Conservation (phyloP, 2,113 vertebrate genomes). For the Leptosomus discolor region DNA sequence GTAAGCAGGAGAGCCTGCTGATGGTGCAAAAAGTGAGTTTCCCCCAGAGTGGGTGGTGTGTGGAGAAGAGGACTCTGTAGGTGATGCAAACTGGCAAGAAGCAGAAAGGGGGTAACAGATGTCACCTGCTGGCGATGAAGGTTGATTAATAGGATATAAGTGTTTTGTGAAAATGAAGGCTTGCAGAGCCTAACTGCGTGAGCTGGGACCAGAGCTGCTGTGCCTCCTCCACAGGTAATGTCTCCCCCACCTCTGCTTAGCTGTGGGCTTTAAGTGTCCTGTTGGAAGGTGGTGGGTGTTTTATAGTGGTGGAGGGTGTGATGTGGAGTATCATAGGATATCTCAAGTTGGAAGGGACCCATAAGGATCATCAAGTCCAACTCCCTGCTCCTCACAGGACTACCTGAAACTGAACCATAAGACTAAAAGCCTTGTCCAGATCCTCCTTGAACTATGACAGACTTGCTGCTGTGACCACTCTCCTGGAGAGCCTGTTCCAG, state of each 20-base stretch:
- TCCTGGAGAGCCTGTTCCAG: not conserved
- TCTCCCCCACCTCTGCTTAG: not conserved
- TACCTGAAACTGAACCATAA: not conserved
- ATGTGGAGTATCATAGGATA: not conserved
- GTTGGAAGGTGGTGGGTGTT: not conserved
- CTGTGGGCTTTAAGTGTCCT: not conserved
- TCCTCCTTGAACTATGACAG: not conserved
- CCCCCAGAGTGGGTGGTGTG: accelerated
- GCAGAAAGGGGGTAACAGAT: not conserved
- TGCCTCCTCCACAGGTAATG: not conserved
- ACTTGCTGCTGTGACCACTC: not conserved
- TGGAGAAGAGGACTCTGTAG: not conserved
- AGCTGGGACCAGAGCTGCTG: not conserved
- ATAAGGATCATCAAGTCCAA: not conserved
- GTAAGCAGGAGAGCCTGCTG: not conserved
- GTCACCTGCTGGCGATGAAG: not conserved
- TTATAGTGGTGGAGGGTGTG: not conserved
- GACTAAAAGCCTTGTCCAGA: not conserved
- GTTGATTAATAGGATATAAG: not conserved
- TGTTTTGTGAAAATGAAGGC: not conserved
- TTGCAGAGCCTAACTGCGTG: not conserved
- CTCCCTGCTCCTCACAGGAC: not conserved
- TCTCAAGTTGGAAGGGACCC: not conserved
- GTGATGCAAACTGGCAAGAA: not conserved
- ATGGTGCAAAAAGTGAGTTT: not conserved